phyloP scores from a whole-genome alignment of 2,113 vertebrate genomes.

The Beaufortia kweichowensis region DNA sequence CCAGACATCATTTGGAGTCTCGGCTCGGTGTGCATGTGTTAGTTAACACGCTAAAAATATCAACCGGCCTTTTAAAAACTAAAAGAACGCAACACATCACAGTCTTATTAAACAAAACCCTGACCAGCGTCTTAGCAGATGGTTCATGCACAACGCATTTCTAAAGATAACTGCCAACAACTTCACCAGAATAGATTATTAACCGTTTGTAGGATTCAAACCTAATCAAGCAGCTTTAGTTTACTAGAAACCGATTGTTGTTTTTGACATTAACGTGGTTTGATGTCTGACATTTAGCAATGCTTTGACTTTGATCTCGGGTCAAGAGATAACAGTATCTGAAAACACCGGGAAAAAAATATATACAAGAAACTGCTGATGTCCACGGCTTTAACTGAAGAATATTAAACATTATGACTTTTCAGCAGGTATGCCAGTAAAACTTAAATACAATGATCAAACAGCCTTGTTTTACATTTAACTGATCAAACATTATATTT shows the following conservation, averaged over 20 bases:
- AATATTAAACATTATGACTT: not conserved
- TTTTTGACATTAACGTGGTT: conserved; percentile 39
- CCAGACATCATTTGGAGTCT: not conserved
- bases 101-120: not conserved
- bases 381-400: not conserved
- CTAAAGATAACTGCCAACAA: not conserved
- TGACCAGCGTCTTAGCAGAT: not conserved
- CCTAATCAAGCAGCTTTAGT: not conserved
- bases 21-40: not conserved
- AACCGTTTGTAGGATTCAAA: not conserved
- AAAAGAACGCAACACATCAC: not conserved
- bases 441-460: conserved; percentile 24
- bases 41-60: conserved; percentile 1
- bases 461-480: conserved; percentile 36
- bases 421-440: not conserved
- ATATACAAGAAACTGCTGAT: conserved; percentile 4
- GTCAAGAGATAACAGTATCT: conserved; percentile 24
- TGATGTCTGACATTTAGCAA: conserved; percentile 48
- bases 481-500: conserved; percentile 59
- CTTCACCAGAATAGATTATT: conserved; percentile 18
- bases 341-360: not conserved
- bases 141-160: not conserved
- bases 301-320: not conserved
- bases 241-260: not conserved
- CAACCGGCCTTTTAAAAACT: not conserved